phyloP scores from a whole-genome alignment of 1,140 invertebrate species.

The Leguminivora glycinivorella region DNA sequence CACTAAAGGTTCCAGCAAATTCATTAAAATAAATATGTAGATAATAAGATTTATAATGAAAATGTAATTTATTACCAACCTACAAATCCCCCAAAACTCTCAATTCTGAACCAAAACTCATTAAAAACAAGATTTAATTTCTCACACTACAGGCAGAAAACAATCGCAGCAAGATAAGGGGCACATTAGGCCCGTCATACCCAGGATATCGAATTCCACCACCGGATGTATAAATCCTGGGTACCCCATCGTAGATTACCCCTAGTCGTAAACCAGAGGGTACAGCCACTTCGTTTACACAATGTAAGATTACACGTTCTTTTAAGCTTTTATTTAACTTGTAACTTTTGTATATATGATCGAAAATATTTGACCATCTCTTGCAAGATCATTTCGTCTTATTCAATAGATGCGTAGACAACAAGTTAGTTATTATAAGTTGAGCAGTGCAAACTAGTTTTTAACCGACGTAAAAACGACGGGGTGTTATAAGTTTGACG shows the following conservation, averaged over 20 bases:
- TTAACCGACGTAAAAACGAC: no score
- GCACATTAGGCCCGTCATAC: conserved; percentile 28
- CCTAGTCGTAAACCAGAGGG: conserved; percentile 6
- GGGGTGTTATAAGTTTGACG: no score
- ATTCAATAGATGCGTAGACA: no score
- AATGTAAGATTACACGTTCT: no score
- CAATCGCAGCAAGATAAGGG: conserved; percentile 21
- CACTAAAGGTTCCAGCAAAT: no score
- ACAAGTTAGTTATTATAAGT: no score
- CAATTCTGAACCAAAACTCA: not conserved
- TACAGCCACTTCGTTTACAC: not conserved
- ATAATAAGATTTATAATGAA: not conserved
- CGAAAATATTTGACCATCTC: no score
- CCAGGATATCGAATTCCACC: conserved; percentile 29
- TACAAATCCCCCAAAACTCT: not conserved
- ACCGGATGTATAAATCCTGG: conserved; percentile 24
- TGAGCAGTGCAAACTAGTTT: no score
- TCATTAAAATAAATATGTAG: not conserved
- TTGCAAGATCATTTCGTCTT: no score
- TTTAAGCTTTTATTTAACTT: no score
- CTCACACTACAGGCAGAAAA: not conserved
- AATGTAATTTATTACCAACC: not conserved
- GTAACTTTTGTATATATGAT: no score
- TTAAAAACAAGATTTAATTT: not conserved
- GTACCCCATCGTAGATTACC: conserved; percentile 28